Evolutionary conservation across 2,797 vertebrate genomes (phyloP), one percentile per base, ranked within the genome.

Genomic region (Neosilurus hyrtlii): DNA sequence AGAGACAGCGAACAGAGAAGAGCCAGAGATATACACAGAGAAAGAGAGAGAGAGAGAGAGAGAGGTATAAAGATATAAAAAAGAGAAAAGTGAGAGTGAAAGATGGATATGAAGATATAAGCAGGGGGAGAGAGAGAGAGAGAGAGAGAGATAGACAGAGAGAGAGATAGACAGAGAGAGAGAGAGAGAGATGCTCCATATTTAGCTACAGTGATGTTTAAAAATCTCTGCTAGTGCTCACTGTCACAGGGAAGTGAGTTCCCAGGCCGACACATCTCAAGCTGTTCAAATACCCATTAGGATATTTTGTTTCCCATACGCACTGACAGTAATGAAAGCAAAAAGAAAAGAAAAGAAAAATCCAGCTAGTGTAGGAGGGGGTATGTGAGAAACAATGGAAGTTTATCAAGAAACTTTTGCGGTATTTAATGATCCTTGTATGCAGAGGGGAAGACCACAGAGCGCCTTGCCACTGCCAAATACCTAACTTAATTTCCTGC

Each of bases 401-500:
- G 94, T 94, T 91, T 93, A 94, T 94, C 92, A 94, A 94, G 93
- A 92, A 95, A 93, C 91, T 91, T 90, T 90, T 94, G 93, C 93
- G 94, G 93, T 95, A 95, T 94, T 95, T 95, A 95, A 95, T 95
- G 95, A 94, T 94, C 94, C 95, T 94, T 95, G 93, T 95, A 94
- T 93, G 93, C 92, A 91, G 92, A 92, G 86, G 86, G 91, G 92
- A 92, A 93, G 94, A 94, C 93, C 94, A 94, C 93, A 93, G 92
- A 90, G 90, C 74, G 93, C 92, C 93, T 94, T 92, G 93, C 93
- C 91, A 92, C 89, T 92, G 93, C 94, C 94, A 95, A 95, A 95
- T 95, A 94, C 94, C 93, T 95, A 95, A 95, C 94, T 95, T 95
- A 95, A 95, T 95, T 95, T 95, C 95, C 94, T 95, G 94, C 94